These are phyloP conservation scores for Mimas tiliae DNA, from an alignment of 2,888 invertebrate species.

Conservation along the genomic window DNA sequence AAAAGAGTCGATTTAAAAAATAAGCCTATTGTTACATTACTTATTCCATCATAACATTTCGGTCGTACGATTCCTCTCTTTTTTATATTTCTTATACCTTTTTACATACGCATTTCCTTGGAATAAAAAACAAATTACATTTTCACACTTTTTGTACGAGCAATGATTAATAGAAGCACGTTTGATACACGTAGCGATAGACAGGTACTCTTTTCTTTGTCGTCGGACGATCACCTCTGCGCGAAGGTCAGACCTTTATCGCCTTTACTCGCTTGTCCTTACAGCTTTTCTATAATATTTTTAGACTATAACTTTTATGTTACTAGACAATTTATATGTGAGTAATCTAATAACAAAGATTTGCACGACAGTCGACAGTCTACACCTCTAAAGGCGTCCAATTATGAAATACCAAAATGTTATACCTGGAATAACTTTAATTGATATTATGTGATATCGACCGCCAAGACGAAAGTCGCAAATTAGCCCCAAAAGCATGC, in stretches of 20 bases:
- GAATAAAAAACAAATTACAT: constrained; percentile 24
- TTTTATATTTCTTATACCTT: background rate
- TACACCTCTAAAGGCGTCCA: too few relatives aligned
- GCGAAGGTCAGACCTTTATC: constrained; percentile 55
- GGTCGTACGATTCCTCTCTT: too few relatives aligned
- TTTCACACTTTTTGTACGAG: constrained; percentile 39
- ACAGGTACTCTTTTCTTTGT: constrained; percentile 52
- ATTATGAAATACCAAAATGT: too few relatives aligned
- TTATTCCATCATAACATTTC: too few relatives aligned
- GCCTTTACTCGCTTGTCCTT: constrained; percentile 43
- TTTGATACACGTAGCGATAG: constrained; percentile 38
- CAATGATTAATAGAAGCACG: constrained; percentile 44
- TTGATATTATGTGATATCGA: too few relatives aligned
- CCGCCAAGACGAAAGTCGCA: too few relatives aligned
- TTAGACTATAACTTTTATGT: background rate
- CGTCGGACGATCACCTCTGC: constrained; percentile 59
- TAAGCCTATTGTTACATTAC: too few relatives aligned
- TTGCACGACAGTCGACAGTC: background rate
- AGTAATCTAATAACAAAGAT: too few relatives aligned
- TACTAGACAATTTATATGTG: background rate
- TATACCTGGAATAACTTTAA: too few relatives aligned
- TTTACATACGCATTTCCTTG: constrained; percentile 12
- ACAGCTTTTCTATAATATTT: constrained; percentile 22
- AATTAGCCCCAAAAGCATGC: too few relatives aligned
- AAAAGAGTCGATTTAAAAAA: too few relatives aligned